Evolutionary conservation across 2,797 vertebrate genomes (phyloP), one percentile per base, ranked within the genome.

Genomic region (Scolopax rusticola): DNA sequence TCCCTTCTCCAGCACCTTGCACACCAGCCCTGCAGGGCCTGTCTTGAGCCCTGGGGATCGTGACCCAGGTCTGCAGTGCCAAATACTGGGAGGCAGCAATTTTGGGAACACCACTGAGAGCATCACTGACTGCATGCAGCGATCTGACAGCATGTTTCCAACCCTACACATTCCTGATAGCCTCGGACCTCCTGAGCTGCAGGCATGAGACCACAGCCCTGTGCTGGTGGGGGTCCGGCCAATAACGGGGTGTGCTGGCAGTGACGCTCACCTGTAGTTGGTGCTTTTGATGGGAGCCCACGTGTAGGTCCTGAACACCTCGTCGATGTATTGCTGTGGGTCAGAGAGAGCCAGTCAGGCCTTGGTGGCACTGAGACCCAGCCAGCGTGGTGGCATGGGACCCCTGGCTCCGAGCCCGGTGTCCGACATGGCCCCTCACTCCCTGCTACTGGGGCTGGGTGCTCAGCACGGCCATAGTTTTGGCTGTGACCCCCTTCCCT

Each of bases 221-320:
- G 43, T 36, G 36, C 92, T 25, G 54, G 32, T 9, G 11, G 1
- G 11, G 47, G 36, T 21, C 18, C 0, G 2, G 60, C 6, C 0
- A 0, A 21, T 8, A 71, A 51, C 0, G 38, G 61, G 77, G 12
- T 45, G 43, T 0, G 2, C 69, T 4, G 2, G 20, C 30, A 28
- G 60, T 1, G 17, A 41, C 3, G 19, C 98, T 98, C 96, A 99
- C 99, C 99, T 99, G 98, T 99, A 99, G 97, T 99, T 99, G 84
- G 99, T 99, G 94, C 99, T 99, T 51, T 99, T 98, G 96, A 99
- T 99, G 54, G 99, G 99, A 16, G 98, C 98, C 99, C 99, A 99
- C 2, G 99, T 99, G 97, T 99, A 99, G 9, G 99, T 99, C 89
- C 99, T 98, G 64, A 98, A 95, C 65, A 98, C 98, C 97, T 99